These are phyloP conservation scores for Hylaea fasciaria DNA, from an alignment of 2,888 invertebrate species.

Conservation along the genomic window DNA sequence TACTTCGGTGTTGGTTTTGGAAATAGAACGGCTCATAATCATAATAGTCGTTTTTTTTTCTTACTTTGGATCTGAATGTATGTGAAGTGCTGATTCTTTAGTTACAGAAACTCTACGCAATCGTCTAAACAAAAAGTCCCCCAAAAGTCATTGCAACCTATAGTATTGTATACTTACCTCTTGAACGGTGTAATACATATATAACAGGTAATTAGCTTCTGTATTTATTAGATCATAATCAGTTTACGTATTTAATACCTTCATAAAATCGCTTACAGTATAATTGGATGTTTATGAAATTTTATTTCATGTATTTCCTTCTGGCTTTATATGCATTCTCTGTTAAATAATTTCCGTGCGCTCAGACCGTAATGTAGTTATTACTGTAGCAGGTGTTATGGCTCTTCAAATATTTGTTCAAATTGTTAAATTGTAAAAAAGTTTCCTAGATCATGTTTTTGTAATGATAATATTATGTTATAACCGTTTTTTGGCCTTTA, in stretches of 20 bases:
- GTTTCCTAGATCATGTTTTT: too few relatives aligned
- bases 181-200: neutral
- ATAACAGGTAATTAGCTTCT: neutral
- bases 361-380: neutral
- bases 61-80: too few relatives aligned
- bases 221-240: constrained; percentile 25
- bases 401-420: neutral
- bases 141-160: too few relatives aligned
- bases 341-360: constrained; percentile 10
- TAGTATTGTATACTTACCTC: too few relatives aligned
- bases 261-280: constrained; percentile 29
- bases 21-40: too few relatives aligned
- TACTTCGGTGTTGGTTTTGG: too few relatives aligned
- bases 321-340: constrained; percentile 2
- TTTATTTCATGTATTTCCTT: constrained; percentile 8
- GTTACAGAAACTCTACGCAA: too few relatives aligned
- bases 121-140: too few relatives aligned
- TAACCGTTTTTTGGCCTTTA: neutral
- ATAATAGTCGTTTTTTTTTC: too few relatives aligned
- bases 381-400: constrained; percentile 4
- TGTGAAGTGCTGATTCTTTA: too few relatives aligned
- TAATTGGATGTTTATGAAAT: constrained; percentile 33
- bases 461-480: too few relatives aligned
- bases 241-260: constrained; percentile 29
- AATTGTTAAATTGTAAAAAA: too few relatives aligned